Conservation (phyloP, 2,888 invertebrate genomes). For the Conus canariensis region DNA sequence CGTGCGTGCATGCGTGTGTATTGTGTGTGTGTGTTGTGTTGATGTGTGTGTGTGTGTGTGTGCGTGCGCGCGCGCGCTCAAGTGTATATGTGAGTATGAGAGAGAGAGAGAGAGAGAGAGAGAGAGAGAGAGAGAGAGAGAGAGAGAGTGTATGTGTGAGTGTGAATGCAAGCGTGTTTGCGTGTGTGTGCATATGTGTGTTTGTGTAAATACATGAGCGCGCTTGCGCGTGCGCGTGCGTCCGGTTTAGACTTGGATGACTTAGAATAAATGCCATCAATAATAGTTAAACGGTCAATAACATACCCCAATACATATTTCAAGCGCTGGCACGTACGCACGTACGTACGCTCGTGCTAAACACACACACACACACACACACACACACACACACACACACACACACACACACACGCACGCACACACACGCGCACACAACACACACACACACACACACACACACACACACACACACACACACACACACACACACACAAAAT, state of each 20-base stretch:
- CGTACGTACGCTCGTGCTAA: too few species aligned
- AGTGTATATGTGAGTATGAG: too few species aligned
- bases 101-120: not conserved
- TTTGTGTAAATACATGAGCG: not conserved
- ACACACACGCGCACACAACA: not conserved
- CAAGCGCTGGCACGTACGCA: not conserved
- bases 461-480: constrained; percentile 20
- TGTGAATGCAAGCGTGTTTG: too few species aligned
- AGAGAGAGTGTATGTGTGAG: too few species aligned
- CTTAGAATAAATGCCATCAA: too few species aligned
- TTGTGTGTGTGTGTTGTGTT: constrained; percentile 12
- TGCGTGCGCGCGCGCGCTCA: not conserved
- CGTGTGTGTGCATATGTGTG: not conserved
- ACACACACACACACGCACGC: not conserved
- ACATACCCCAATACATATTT: too few species aligned
- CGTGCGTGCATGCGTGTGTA: too few species aligned
- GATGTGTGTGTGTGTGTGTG: not conserved
- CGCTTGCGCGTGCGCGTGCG: not conserved
- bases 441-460: not conserved
- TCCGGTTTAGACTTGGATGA: not conserved
- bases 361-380: constrained; percentile 12
- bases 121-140: too few species aligned
- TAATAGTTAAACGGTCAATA: too few species aligned
- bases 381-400: constrained; percentile 15
- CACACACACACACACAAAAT: not conserved